phyloP scores from a whole-genome alignment of 2,888 invertebrate species.

The Acanthopleura granulata region DNA sequence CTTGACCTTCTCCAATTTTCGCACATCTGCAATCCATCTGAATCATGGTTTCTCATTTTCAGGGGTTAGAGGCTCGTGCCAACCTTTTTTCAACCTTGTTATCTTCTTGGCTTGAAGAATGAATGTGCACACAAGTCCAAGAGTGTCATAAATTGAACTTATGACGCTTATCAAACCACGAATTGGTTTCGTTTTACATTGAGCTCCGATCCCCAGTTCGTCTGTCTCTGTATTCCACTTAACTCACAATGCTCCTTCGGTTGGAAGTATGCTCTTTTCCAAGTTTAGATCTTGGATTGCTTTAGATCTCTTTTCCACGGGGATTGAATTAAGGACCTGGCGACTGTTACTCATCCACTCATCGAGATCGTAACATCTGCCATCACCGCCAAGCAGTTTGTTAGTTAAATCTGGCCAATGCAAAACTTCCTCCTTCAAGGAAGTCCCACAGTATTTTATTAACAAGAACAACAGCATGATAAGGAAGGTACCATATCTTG shows the following conservation, averaged over 20 bases:
- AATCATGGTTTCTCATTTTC: neutral
- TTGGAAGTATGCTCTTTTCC: neutral
- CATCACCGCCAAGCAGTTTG: constrained; percentile 7
- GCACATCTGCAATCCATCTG: neutral
- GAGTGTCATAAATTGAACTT: constrained; percentile 12
- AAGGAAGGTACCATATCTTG: constrained; percentile 14
- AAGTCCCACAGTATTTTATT: neutral
- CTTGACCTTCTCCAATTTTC: neutral
- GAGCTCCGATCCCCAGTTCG: neutral
- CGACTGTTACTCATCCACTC: constrained; percentile 9
- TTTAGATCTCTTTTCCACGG: neutral
- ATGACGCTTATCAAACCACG: constrained; percentile 6
- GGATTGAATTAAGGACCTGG: neutral
- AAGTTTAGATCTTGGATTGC: neutral
- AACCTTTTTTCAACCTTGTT: neutral
- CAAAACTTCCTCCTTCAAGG: neutral
- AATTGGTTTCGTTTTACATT: neutral
- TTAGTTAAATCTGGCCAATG: constrained; percentile 18
- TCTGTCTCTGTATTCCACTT: constrained; percentile 1
- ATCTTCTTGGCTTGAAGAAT: constrained; percentile 2
- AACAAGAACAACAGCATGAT: neutral
- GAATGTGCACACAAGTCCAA: neutral
- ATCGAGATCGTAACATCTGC: constrained; percentile 17
- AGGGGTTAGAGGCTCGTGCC: neutral
- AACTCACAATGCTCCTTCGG: neutral